Evolutionary conservation across 2,888 invertebrate genomes (phyloP).

Genomic region (Plagodis dolabraria): DNA sequence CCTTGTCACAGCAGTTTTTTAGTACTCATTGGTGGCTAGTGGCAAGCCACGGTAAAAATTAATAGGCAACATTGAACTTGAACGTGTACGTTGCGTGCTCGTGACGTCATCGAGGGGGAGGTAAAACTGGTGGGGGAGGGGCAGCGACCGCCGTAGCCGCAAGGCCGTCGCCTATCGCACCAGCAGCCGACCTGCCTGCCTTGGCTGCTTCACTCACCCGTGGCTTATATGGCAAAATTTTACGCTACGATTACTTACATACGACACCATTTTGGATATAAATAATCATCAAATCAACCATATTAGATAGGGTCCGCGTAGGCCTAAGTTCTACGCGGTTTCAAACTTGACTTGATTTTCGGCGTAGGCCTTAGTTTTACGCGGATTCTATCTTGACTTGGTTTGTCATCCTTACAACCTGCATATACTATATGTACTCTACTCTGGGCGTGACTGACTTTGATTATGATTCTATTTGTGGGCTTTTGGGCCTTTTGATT

Average conservation of each 20-base stretch:
- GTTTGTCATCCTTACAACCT: too few species aligned
- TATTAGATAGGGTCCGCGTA: too few species aligned
- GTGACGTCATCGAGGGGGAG: constrained; percentile 67
- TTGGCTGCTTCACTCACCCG: constrained; percentile 14
- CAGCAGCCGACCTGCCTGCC: constrained; percentile 43
- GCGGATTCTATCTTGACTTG: too few species aligned
- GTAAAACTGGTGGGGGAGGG: constrained; percentile 38
- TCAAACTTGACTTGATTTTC: too few species aligned
- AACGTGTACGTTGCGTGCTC: constrained; percentile 69
- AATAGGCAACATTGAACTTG: constrained; percentile 82
- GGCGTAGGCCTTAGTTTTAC: too few species aligned
- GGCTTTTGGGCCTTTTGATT: too few species aligned
- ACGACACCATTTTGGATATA: not conserved
- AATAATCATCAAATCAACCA: too few species aligned
- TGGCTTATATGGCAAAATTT: constrained; percentile 15
- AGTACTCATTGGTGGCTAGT: constrained; percentile 36
- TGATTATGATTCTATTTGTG: too few species aligned
- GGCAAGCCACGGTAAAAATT: constrained; percentile 63
- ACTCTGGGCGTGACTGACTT: too few species aligned
- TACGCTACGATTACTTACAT: constrained; percentile 1
- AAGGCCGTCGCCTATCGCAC: constrained; percentile 64
- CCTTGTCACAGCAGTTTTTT: constrained; percentile 39
- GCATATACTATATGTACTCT: too few species aligned
- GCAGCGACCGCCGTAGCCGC: constrained; percentile 54
- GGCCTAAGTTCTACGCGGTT: too few species aligned